Evolutionary conservation across 64 coral and sea anemone species (phyloP).

Genomic region (Catalaphyllia jardinei): DNA sequence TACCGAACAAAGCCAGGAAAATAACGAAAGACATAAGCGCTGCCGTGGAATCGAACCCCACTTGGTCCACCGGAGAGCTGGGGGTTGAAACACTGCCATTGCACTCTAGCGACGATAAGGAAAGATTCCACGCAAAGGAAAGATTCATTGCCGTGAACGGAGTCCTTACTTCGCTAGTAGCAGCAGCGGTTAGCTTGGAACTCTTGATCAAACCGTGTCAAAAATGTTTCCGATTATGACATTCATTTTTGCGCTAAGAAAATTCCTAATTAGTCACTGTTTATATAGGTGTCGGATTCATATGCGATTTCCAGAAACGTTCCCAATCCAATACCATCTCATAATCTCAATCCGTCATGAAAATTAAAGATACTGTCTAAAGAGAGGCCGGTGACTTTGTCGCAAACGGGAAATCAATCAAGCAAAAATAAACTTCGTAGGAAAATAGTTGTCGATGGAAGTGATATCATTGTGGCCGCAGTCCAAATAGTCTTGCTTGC

Average conservation of each 20-base stretch:
- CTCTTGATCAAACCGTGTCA: background rate
- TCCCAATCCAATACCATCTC: background rate
- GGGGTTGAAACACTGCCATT: background rate
- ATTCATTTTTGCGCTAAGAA: background rate
- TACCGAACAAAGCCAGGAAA: constrained; percentile 65
- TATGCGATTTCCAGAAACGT: background rate
- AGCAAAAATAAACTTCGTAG: background rate
- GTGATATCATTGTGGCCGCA: background rate
- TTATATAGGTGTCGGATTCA: constrained; percentile 12
- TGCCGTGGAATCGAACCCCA: constrained; percentile 1
- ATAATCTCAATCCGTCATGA: background rate
- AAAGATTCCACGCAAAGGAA: background rate
- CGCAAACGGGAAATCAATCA: background rate
- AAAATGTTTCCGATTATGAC: background rate
- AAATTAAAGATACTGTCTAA: background rate
- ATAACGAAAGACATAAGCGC: constrained; percentile 49
- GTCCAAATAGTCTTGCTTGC: background rate
- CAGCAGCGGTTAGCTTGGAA: background rate
- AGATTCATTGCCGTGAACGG: no score
- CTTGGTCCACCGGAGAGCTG: background rate
- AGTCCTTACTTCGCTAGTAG: no score
- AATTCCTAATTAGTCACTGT: constrained; percentile 31
- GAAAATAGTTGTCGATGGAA: background rate
- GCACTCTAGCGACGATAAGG: background rate
- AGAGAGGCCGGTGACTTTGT: background rate